Evolutionary conservation across 2,797 vertebrate genomes (phyloP), one percentile per base, ranked within the genome.

Genomic region (Denticeps clupeoides): DNA sequence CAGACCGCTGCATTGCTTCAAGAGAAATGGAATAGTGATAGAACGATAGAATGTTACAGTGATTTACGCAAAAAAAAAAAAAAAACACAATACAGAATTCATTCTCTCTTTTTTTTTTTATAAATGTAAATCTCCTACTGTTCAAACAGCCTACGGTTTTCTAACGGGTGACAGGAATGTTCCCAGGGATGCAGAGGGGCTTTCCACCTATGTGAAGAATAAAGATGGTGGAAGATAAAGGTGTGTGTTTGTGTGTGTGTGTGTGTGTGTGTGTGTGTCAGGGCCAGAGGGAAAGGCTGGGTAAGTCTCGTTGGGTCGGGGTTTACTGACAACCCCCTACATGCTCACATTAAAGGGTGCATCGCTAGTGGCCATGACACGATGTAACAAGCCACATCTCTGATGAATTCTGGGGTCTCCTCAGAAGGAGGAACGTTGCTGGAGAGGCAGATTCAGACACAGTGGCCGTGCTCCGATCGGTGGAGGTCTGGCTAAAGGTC

Each of bases 1-100:
- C 55, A 56, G 41, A 63, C 59, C 38, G 54, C 59, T 48, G 62
- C 75, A 69, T 69, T 74, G 71, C 67, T 73, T 67, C 65, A 47
- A 69, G 60, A 64, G 54, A 55, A 56, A 41, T 55, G 60, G 32
- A 25, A 52, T 52, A 49, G 47, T 52, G 45, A 48, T 54, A 49
- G 60, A 45, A 59, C 57, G 37, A 50, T 33, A 55, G 27, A 3
- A 53, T 55, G 49, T 72, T 73, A 62, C 60, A 65, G 27, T 53
- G 50, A 60, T 56, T 63, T 58, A 53, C 29, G 12, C 31, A 56
- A 63, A 69, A 60, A 67, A n/a, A n/a, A n/a, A 19, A 19, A 2
- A 3, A 19, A 19, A 19, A 19, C 19, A 45, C 43, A 45, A 31
- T 54, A 53, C 44, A 35, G 41, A 50, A n/a, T n/a, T n/a, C n/a